Percentiles rank a stretch among this genome's conserved stretches.
Conservation (phyloP, 2,113 vertebrate genomes). For the Miniopterus natalensis region DNA sequence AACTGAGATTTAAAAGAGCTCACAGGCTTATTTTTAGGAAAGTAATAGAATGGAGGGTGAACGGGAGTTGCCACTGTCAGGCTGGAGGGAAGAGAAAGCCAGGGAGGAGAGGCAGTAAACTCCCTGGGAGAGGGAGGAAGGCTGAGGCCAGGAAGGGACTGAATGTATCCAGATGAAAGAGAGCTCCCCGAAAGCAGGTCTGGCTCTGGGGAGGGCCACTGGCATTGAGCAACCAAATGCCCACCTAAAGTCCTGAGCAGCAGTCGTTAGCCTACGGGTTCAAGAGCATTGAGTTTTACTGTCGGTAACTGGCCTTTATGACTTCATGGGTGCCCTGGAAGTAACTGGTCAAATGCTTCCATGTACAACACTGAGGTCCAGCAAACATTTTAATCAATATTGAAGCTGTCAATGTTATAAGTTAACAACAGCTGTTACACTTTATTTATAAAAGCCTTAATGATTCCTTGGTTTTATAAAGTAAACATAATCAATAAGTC, state of each 20-base stretch:
- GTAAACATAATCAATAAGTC: neutral
- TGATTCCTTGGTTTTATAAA: conserved; percentile 57
- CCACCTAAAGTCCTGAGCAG: neutral
- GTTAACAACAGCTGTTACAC: neutral
- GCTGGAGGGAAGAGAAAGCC: neutral
- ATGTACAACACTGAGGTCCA: neutral
- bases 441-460: conserved; percentile 54
- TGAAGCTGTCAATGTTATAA: conserved; percentile 12
- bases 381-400: neutral
- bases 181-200: neutral
- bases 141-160: neutral
- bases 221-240: neutral
- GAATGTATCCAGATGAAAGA: neutral
- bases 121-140: neutral
- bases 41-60: neutral
- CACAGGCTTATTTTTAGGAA: neutral
- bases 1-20: neutral
- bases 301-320: neutral
- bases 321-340: neutral
- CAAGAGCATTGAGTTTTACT: neutral
- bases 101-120: neutral
- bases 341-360: neutral
- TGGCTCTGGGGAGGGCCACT: neutral
- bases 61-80: neutral
- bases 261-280: neutral